Evolutionary conservation across 2,113 vertebrate species (phyloP).

Genomic region (Callipepla californica): DNA sequence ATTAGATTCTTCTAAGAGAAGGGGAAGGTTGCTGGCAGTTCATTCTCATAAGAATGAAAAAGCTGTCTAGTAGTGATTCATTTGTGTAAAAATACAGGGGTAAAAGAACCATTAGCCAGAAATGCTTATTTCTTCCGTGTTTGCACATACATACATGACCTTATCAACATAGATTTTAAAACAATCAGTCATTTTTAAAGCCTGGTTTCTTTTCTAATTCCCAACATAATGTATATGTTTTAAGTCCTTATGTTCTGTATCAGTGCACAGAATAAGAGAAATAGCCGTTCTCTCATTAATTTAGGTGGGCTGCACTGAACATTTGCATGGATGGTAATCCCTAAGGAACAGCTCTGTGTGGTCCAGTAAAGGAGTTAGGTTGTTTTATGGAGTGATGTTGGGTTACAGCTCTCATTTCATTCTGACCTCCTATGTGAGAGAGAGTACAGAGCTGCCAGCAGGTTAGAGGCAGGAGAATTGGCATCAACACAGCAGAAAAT

Average conservation of each 20-base stretch:
- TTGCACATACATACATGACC: not conserved
- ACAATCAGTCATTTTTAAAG: not conserved
- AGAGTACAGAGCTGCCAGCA: conserved; percentile 56
- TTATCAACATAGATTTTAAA: not conserved
- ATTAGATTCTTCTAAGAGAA: not conserved
- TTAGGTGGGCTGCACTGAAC: conserved; percentile 16
- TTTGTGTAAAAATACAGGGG: not conserved
- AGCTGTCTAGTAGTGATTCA: not conserved
- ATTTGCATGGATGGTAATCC: conserved; percentile 54
- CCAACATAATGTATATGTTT: not conserved
- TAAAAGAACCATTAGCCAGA: not conserved
- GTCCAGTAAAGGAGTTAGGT: conserved; percentile 69
- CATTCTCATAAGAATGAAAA: conserved; percentile 9
- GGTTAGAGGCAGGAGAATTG: conserved; percentile 67
- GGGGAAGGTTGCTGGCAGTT: not conserved
- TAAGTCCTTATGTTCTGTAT: not conserved
- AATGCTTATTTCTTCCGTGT: not conserved
- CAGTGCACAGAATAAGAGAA: not conserved
- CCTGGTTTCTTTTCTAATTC: not conserved
- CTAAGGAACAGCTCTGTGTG: conserved; percentile 63
- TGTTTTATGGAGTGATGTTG: conserved; percentile 70
- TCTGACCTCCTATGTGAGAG: conserved; percentile 57
- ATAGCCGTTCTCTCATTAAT: conserved; percentile 31
- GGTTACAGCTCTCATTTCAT: conserved; percentile 68
- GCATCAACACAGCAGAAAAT: conserved; percentile 68